Evolutionary conservation across 2,797 vertebrate species (phyloP).

Genomic region (Protosalanx chinensis): DNA sequence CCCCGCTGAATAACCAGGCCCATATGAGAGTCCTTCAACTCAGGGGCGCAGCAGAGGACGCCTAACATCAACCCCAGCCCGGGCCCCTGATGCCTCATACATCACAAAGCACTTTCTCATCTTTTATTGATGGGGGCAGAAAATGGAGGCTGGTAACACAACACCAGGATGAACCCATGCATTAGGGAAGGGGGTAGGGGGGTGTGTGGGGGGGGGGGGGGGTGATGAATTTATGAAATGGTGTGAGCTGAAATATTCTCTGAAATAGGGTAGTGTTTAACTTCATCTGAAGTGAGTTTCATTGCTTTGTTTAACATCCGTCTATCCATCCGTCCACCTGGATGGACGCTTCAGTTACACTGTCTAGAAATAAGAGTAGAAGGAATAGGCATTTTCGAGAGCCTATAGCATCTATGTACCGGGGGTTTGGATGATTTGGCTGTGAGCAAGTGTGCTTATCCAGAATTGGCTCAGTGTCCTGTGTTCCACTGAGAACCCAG

Average conservation of each 20-base stretch:
- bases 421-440: too few relatives aligned
- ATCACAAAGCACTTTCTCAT: constrained; percentile 55
- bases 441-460: too few relatives aligned
- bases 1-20: constrained; percentile 4
- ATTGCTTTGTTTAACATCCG: background rate
- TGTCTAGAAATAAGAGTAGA: too few relatives aligned
- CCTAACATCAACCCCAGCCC: constrained; percentile 9
- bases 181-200: constrained; percentile 25
- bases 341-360: too few relatives aligned
- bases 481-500: too few relatives aligned
- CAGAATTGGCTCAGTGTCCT: too few relatives aligned
- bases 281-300: background rate
- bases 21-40: constrained; percentile 14
- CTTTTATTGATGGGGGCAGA: constrained; percentile 54
- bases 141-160: constrained; percentile 47
- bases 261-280: background rate
- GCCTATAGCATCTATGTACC: too few relatives aligned
- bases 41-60: background rate
- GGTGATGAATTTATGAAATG: constrained; percentile 4
- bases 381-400: too few relatives aligned
- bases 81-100: constrained; percentile 36
- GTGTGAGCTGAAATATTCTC: background rate
- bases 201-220: background rate
- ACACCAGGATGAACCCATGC: constrained; percentile 49
- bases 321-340: too few relatives aligned